Evolutionary conservation across 2,113 vertebrate species (phyloP).

Genomic region (Pelmatolapia mariae): DNA sequence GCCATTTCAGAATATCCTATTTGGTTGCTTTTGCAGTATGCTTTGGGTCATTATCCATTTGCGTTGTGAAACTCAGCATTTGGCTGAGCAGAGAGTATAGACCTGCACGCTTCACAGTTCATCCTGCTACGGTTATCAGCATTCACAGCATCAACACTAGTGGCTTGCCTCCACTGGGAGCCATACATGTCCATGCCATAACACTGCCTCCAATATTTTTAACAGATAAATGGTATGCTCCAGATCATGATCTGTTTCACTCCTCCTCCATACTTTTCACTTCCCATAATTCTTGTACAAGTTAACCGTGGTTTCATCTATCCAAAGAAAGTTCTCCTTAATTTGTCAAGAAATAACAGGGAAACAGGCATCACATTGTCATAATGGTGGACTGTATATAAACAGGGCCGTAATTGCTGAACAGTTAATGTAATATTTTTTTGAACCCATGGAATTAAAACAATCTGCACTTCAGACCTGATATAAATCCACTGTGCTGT

Average conservation of each 20-base stretch:
- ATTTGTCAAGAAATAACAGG: not conserved
- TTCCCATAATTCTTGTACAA: not conserved
- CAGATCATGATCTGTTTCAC: not conserved
- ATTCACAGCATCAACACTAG: not conserved
- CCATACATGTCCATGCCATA: not conserved
- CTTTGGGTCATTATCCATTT: not conserved
- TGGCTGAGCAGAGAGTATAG: not conserved
- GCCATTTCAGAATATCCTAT: not conserved
- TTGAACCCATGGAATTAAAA: not conserved
- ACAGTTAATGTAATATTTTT: not conserved
- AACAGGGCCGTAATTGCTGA: not conserved
- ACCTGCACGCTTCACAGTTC: not conserved
- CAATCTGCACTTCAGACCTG: not conserved
- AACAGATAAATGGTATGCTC: not conserved
- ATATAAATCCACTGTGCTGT: not conserved
- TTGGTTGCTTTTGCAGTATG: not conserved
- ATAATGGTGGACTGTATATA: not conserved
- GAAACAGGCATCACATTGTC: not conserved
- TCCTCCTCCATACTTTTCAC: not conserved
- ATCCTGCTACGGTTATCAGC: not conserved
- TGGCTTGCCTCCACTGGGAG: not conserved
- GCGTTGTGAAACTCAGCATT: accelerated
- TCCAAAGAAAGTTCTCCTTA: not conserved
- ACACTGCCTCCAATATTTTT: not conserved
- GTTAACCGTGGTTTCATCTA: not conserved